These are phyloP conservation scores for Cryptoprocta ferox DNA, from an alignment of 2,797 vertebrate genomes.

Conservation along the genomic window DNA sequence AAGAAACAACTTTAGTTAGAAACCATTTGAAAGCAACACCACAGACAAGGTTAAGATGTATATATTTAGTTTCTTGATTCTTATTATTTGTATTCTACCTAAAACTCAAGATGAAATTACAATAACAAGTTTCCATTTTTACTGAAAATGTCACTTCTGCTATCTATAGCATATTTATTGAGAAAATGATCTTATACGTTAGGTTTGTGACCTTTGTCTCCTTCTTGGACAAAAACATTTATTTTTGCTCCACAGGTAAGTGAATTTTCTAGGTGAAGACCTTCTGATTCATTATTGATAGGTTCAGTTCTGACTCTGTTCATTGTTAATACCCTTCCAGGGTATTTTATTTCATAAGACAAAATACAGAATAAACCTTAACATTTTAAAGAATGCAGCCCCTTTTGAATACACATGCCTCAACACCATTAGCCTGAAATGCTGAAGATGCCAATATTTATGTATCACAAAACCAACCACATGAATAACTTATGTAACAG, in stretches of 20 bases:
- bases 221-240: not conserved
- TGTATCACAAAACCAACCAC: not conserved
- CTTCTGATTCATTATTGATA: not conserved
- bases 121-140: not conserved
- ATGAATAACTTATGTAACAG: not conserved
- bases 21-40: not conserved
- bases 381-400: not conserved
- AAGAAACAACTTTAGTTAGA: not conserved
- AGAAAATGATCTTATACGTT: not conserved
- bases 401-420: not conserved
- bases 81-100: not conserved
- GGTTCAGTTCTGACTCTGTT: not conserved
- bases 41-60: not conserved
- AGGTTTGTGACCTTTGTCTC: not conserved
- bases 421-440: not conserved
- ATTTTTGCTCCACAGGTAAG: conserved; percentile 9
- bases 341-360: not conserved
- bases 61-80: not conserved
- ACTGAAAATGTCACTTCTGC: conserved; percentile 4
- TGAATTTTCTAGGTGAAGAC: not conserved
- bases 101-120: not conserved
- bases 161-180: not conserved
- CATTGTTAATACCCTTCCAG: not conserved
- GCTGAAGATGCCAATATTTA: not conserved
- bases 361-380: conserved; percentile 20